Base-by-base conservation (phyloP, 2,888 invertebrate species). In the Acronicta aceris region DNA sequence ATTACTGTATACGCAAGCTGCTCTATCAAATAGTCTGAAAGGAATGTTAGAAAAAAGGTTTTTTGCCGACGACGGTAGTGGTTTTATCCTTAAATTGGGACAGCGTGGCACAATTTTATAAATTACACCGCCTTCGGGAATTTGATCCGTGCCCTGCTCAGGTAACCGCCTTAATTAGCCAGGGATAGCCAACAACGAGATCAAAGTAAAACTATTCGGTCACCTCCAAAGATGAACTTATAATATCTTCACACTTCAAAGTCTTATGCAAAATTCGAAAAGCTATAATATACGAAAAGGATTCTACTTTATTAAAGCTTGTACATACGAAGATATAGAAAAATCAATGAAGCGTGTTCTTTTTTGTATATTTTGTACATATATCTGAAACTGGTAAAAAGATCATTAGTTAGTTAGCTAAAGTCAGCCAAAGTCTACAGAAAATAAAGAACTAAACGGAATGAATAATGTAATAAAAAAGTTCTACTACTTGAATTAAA, bases 131-230 rank as follows among this genome's bases (percentile, higher is more conserved):
- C 56, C 64, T 61, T 58, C 50, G 52, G 49, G 76, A 65, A 76
- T 76, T 74, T 63, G 66, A 74, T 74, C 74, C 61, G 57, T 59
- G 57, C 59, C 72, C 61, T 57, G 65, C 41, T 53, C 62, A 58
- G 57, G 65, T 62, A 65, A 65, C 70, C 70, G 67, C 52, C 68
- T 68, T 71, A 73, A 77, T 77, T 73, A 65, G 59, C 54, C 8
- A 51, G 43, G 46, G 61, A 42, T 51, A 46, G 40, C 38, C 36
- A 40, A 72, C 60, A 72, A 65, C 56, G 47, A 43, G 42, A 65
- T 69, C 65, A 75, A 73, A 71, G 67, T 48, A 49, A 66, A 76
- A 74, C 70, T 73, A 73, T 65, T 51, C 21, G 46, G 15, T 53
- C 21, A 49, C 41, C 30, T 51, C 17, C 12, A 16, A 42, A 52